phyloP scores from a whole-genome alignment of 2,113 vertebrate species.

The Sylvicapra grimmia region DNA sequence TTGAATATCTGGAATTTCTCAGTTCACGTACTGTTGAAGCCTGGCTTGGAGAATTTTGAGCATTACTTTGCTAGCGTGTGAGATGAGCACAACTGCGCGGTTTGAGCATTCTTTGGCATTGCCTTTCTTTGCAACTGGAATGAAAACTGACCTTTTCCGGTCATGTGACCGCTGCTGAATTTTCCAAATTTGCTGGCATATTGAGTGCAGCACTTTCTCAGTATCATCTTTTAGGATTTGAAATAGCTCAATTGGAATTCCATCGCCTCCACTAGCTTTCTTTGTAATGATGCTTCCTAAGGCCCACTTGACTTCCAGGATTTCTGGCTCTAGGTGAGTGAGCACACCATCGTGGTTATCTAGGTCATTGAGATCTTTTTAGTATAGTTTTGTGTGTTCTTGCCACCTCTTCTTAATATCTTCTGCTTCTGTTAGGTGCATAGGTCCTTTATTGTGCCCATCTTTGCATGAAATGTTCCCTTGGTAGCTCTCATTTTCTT shows the following conservation, averaged over 20 bases:
- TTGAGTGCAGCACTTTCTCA: not conserved
- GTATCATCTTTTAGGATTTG: not conserved
- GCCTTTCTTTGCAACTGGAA: not conserved
- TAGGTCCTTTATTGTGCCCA: not conserved
- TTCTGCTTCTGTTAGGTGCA: not conserved
- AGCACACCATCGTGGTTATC: not conserved
- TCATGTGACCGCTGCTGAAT: not conserved
- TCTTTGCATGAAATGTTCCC: not conserved
- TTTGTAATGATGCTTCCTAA: not conserved
- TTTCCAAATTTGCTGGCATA: not conserved
- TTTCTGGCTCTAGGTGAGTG: not conserved
- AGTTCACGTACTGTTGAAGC: not conserved
- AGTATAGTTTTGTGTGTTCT: not conserved
- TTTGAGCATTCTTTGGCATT: not conserved
- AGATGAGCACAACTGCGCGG: not conserved
- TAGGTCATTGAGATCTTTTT: not conserved
- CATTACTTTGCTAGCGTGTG: not conserved
- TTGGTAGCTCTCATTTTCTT: not conserved
- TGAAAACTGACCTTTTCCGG: not conserved
- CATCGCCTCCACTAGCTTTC: not conserved
- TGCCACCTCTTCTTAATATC: not conserved
- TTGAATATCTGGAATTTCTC: not conserved
- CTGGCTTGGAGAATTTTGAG: not conserved
- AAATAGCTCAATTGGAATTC: not conserved
- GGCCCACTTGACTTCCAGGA: not conserved